These are phyloP conservation scores for Ceryle rudis DNA, from an alignment of 2,797 vertebrate genomes.

Conservation along the genomic window DNA sequence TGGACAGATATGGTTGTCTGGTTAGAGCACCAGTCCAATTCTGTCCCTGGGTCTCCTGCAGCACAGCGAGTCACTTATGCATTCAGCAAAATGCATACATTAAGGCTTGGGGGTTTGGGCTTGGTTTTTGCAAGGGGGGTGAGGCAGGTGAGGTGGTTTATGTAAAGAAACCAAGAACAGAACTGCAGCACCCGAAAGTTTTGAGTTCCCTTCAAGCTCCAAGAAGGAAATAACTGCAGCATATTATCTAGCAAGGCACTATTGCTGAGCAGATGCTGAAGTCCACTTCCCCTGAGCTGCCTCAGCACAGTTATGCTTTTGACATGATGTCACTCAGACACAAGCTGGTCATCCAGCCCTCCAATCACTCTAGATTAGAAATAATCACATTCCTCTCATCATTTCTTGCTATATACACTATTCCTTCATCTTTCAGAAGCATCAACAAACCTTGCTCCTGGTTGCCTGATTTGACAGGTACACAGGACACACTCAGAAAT, in stretches of 20 bases:
- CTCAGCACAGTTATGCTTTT: background rate
- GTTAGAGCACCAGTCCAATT: background rate
- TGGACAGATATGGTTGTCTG: background rate
- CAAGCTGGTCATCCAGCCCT: background rate
- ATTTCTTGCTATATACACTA: slow-evolving; percentile 13
- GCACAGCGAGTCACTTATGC: background rate
- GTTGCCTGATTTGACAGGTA: background rate
- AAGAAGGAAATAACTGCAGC: background rate
- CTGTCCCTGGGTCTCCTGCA: background rate
- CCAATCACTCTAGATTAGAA: background rate
- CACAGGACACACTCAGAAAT: background rate
- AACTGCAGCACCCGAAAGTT: background rate
- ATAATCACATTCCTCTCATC: background rate
- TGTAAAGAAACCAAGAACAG: background rate
- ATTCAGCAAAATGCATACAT: background rate
- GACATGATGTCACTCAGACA: background rate
- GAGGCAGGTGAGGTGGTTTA: background rate
- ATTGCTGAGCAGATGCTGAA: background rate
- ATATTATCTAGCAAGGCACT: background rate
- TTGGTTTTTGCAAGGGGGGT: no score
- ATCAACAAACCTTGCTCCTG: background rate
- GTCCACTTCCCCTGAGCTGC: background rate
- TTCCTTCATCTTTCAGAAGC: slow-evolving; percentile 24
- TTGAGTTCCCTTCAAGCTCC: background rate
- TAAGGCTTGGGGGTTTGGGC: background rate